Evolutionary conservation across 2,888 invertebrate genomes (phyloP).

Genomic region (Bhutanitis thaidina): DNA sequence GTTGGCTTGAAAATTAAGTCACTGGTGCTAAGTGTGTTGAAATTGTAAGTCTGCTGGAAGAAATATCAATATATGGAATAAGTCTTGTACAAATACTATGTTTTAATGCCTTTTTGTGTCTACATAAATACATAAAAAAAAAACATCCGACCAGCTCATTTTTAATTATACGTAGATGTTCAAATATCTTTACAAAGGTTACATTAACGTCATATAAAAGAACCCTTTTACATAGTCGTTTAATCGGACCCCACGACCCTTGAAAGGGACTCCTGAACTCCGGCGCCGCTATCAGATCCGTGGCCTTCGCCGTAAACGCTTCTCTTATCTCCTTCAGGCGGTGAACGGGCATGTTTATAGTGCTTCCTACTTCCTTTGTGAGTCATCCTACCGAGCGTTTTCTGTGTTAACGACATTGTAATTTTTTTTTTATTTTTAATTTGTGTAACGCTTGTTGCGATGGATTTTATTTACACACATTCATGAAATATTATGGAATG

Average conservation of each 20-base stretch:
- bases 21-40: no score
- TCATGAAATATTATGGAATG: no score
- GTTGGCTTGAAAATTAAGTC: no score
- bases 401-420: conserved; percentile 30
- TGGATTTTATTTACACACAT: no score
- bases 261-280: conserved; percentile 12
- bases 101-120: no score
- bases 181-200: not conserved
- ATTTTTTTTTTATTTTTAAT: conserved; percentile 31
- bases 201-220: not conserved
- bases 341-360: conserved; percentile 36
- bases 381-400: conserved; percentile 24
- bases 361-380: conserved; percentile 43
- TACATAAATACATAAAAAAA: no score
- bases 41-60: no score
- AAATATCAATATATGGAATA: no score
- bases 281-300: conserved; percentile 16
- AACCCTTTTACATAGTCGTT: not conserved
- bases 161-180: no score
- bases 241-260: conserved; percentile 10
- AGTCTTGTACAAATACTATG: no score
- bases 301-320: conserved; percentile 10
- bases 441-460: conserved; percentile 7
- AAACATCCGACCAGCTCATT: no score
- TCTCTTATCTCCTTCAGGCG: conserved; percentile 11